Evolutionary conservation across 2,113 vertebrate genomes (phyloP), one percentile per base, ranked within the genome.

Genomic region (Ranitomeya variabilis): DNA sequence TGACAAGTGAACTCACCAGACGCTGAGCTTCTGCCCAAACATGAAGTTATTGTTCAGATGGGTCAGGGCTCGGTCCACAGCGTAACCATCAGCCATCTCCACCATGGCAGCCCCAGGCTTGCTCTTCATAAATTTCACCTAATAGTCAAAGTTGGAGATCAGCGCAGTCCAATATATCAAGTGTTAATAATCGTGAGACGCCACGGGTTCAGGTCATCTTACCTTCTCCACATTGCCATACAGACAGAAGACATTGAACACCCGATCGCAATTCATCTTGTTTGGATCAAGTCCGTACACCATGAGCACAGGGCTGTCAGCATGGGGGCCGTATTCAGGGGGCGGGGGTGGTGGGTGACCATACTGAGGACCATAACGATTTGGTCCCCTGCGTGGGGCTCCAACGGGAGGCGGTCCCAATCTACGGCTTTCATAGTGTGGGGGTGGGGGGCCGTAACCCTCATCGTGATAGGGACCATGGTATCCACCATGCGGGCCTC

Each of bases 51-150:
- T 98, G 94, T 99, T 99, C 71, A 99, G 96, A 91, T 99, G 97
- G 37, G 95, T 96, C 90, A 99, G 97, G 67, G 97, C 97, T 0
- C 97, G 90, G 91, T 99, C 97, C 89, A 98, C 97, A 2, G 97
- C 96, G 26, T 97, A 98, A n/a, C 97, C 97, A 19, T 99, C 97
- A 0, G 97, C 97, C 97, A 99, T 99, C 90, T 99, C 97, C 85
- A 98, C 97, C 97, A 99, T 99, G 55, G 97, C 97, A 0, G 97
- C 97, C 7, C 97, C 97, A 0, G 97, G 97, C 87, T 99, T 99
- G 91, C 97, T 98, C 92, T 99, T 99, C 97, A 99, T 99, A 90
- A 99, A 99, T 90, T 99, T 99, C 62, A 98, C 95, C 97, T 98
- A 73, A 57, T 26, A 10, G 26, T 7, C 1, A 23, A 6, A 9